phyloP scores from a whole-genome alignment of 1,140 invertebrate genomes.

The Megalopta genalis region DNA sequence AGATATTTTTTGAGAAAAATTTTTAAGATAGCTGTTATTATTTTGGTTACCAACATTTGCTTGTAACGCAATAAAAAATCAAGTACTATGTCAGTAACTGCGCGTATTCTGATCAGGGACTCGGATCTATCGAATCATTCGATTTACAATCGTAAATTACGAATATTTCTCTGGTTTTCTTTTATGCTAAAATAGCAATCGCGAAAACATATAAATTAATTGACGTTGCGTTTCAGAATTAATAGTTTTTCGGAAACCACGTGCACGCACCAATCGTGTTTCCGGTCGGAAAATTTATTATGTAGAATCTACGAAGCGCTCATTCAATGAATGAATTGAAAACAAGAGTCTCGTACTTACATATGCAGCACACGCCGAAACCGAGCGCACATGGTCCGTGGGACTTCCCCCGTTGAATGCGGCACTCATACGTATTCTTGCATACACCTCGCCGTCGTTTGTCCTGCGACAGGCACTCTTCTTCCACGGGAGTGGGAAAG shows the following conservation, averaged over 20 bases:
- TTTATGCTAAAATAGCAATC: too few relatives aligned
- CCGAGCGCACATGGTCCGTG: slow-evolving; percentile 90
- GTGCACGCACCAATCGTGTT: not conserved
- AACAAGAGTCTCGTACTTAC: slow-evolving; percentile 82
- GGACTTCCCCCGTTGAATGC: slow-evolving; percentile 86
- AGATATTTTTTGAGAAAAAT: too few relatives aligned
- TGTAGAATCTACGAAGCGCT: slow-evolving; percentile 5
- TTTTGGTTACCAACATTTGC: too few relatives aligned
- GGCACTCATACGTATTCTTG: slow-evolving; percentile 91
- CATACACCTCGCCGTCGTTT: slow-evolving; percentile 87
- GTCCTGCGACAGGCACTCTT: slow-evolving; percentile 87
- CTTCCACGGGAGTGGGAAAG: slow-evolving; percentile 88
- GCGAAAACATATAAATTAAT: too few relatives aligned
- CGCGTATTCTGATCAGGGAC: too few relatives aligned
- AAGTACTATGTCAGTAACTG: too few relatives aligned
- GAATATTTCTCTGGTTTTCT: too few relatives aligned
- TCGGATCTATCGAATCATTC: too few relatives aligned
- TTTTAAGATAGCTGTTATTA: too few relatives aligned
- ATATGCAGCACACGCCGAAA: slow-evolving; percentile 93
- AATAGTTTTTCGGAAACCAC: not conserved
- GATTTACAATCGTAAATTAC: too few relatives aligned
- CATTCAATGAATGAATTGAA: not conserved
- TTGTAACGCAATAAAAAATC: too few relatives aligned
- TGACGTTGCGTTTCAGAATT: too few relatives aligned
- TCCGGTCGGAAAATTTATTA: not conserved